A percentile compares a stretch with the other conserved stretches of the same genome.
Conservation (phyloP, 2,888 invertebrate species). For the Hirtodrosophila duncani region DNA sequence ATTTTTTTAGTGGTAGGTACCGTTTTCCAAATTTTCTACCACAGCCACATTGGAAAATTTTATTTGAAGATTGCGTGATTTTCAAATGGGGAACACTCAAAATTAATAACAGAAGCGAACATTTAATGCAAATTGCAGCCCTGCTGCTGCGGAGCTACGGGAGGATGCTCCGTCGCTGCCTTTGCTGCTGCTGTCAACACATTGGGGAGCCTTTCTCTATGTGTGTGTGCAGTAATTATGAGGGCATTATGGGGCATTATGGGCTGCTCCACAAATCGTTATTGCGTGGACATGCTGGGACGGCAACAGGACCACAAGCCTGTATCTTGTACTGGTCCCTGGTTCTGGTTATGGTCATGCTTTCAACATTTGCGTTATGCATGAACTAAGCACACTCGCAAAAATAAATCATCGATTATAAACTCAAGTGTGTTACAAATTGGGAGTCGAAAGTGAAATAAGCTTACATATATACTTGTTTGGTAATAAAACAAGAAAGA, state of each 20-base stretch:
- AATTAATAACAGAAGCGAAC: constrained; percentile 70
- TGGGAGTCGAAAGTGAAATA: too few species aligned
- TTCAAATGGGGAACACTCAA: constrained; percentile 66
- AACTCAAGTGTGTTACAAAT: too few species aligned
- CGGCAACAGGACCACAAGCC: constrained; percentile 24
- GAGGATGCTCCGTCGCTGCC: too few species aligned
- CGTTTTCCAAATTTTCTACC: too few species aligned
- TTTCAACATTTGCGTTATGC: constrained; percentile 65
- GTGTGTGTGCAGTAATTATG: constrained; percentile 73
- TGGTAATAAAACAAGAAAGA: too few species aligned
- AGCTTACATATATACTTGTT: too few species aligned
- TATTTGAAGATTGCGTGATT: constrained; percentile 50
- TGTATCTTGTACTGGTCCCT: constrained; percentile 23
- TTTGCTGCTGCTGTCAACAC: constrained; percentile 9
- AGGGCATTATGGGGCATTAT: constrained; percentile 73
- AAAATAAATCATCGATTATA: too few species aligned
- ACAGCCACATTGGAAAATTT: too few species aligned
- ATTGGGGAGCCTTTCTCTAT: not conserved
- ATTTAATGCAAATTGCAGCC: constrained; percentile 69
- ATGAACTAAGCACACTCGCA: constrained; percentile 39
- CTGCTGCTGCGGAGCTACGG: not conserved
- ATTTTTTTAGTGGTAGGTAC: too few species aligned
- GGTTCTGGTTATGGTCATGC: constrained; percentile 53
- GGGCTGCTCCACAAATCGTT: constrained; percentile 70
- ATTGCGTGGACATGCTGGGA: constrained; percentile 73